These are phyloP conservation scores for Menura novaehollandiae DNA, from an alignment of 2,113 vertebrate species.

Conservation along the genomic window DNA sequence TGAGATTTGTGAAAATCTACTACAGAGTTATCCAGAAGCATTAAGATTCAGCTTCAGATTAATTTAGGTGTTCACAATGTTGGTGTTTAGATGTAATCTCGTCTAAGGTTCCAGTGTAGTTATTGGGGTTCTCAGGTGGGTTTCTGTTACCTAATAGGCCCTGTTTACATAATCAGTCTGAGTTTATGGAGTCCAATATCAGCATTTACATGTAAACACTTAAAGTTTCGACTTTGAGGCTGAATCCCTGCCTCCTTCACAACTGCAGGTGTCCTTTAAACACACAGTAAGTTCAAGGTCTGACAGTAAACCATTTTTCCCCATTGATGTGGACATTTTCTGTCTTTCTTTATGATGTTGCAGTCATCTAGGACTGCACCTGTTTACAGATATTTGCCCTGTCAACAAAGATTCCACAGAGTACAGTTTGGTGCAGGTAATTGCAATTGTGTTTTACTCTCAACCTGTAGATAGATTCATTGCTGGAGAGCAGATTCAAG, in stretches of 20 bases:
- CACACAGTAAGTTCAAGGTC: background rate
- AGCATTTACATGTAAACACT: background rate
- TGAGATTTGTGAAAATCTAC: background rate
- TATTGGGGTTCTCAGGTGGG: background rate
- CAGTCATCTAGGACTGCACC: background rate
- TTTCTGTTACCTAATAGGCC: background rate
- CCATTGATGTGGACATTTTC: background rate
- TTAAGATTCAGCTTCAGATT: background rate
- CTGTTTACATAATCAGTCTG: background rate
- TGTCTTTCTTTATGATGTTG: background rate
- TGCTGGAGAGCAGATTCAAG: background rate
- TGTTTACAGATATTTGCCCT: background rate
- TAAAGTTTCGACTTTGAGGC: background rate
- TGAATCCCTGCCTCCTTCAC: background rate
- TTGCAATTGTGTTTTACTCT: background rate
- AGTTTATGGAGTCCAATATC: background rate
- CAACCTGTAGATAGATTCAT: background rate
- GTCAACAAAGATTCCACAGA: background rate
- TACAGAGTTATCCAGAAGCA: background rate
- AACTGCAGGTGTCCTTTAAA: background rate
- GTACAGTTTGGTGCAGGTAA: background rate
- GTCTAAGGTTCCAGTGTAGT: background rate
- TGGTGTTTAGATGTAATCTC: background rate
- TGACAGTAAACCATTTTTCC: background rate
- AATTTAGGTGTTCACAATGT: background rate